These are phyloP conservation scores for Macrocentrus cingulum DNA, from an alignment of 1,140 invertebrate species.

Conservation along the genomic window DNA sequence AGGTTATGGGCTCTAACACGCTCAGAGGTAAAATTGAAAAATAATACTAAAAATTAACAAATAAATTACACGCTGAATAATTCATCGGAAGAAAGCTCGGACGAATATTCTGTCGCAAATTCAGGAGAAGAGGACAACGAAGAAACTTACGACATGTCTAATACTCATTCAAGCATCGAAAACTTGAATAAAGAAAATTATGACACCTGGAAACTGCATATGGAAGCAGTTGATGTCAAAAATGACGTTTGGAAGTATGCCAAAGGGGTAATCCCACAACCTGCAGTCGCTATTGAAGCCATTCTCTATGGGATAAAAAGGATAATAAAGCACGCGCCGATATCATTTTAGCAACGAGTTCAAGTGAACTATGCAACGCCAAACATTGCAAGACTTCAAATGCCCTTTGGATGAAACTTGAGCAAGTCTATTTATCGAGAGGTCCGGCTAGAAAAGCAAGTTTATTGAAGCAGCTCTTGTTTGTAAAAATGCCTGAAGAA, in stretches of 20 bases:
- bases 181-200: background rate
- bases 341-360: background rate
- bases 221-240: background rate
- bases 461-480: background rate
- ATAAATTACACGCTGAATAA: too few relatives aligned
- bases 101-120: too few relatives aligned
- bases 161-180: background rate
- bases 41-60: too few relatives aligned
- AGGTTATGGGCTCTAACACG: constrained; percentile 1
- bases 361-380: background rate
- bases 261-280: background rate
- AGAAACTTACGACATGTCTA: background rate
- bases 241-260: background rate
- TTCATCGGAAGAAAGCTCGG: background rate
- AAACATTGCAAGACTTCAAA: background rate
- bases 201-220: background rate
- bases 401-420: background rate
- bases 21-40: background rate
- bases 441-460: constrained; percentile 14
- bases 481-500: constrained; percentile 20
- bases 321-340: constrained; percentile 5
- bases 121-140: background rate
- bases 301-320: background rate
- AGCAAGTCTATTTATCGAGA: constrained; percentile 4
- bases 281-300: background rate